Evolutionary conservation across 2,888 invertebrate species (phyloP).

Genomic region (Stenolophus ochropezus): DNA sequence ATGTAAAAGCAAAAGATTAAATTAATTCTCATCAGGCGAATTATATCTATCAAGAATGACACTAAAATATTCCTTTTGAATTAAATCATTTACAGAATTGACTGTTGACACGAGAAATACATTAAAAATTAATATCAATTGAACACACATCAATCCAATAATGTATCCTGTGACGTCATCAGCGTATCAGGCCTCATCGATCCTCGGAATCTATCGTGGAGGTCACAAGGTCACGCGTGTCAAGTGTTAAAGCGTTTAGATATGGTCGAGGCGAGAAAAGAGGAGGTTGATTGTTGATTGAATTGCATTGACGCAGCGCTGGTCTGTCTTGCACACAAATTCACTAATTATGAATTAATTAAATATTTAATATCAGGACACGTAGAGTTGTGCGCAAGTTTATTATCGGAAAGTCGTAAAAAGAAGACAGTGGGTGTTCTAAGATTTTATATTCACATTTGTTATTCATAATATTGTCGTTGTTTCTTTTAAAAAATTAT

Average conservation of each 20-base stretch:
- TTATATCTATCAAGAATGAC: not conserved
- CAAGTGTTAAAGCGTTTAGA: constrained; percentile 43
- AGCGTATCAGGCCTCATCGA: constrained; percentile 7
- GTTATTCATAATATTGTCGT: constrained; percentile 1
- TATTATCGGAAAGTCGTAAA: constrained; percentile 8
- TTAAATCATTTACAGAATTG: constrained; percentile 22
- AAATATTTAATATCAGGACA: not conserved
- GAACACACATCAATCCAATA: constrained; percentile 12
- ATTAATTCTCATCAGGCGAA: not conserved
- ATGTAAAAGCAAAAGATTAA: not conserved
- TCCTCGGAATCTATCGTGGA: constrained; percentile 29
- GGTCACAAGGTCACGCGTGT: constrained; percentile 43
- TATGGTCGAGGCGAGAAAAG: constrained; percentile 19
- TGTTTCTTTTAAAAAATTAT: too few species aligned
- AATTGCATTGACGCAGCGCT: constrained; percentile 1
- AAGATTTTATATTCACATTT: not conserved
- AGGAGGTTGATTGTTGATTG: constrained; percentile 4
- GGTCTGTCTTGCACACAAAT: constrained; percentile 11
- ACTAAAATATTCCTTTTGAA: constrained; percentile 38
- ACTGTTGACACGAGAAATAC: constrained; percentile 30
- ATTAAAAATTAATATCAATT: constrained; percentile 50
- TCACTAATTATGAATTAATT: constrained; percentile 11
- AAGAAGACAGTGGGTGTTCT: constrained; percentile 4
- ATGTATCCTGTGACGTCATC: constrained; percentile 44
- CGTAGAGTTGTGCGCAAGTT: constrained; percentile 8